A percentile compares a stretch with the other conserved stretches of the same genome.
Evolutionary conservation across 2,888 invertebrate species (phyloP).

Genomic region (Stenchaetothrips biformis): DNA sequence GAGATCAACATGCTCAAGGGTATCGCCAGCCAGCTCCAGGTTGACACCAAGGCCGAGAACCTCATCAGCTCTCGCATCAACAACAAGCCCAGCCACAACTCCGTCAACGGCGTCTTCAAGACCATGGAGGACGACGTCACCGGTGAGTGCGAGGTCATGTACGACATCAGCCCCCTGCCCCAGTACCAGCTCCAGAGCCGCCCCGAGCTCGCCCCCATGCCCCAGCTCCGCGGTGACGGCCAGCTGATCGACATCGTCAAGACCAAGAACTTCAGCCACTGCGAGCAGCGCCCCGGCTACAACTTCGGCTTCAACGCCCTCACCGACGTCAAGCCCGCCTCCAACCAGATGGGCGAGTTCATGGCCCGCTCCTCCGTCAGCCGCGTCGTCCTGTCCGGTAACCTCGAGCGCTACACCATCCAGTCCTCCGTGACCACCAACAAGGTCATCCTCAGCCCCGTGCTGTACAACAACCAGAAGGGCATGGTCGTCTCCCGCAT

Average conservation of each 20-base stretch:
- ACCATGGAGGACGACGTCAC: conserved; percentile 67
- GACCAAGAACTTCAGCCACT: conserved; percentile 59
- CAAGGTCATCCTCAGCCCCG: conserved; percentile 44
- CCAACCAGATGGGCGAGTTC: conserved; percentile 51
- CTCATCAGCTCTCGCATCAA: conserved; percentile 50
- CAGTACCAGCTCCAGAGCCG: conserved; percentile 52
- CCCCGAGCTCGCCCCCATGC: conserved; percentile 52
- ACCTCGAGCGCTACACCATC: conserved; percentile 55
- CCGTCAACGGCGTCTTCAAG: conserved; percentile 55
- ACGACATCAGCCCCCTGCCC: conserved; percentile 59
- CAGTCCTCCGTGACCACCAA: conserved; percentile 60
- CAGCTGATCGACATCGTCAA: conserved; percentile 59
- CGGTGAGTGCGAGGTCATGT: conserved; percentile 67
- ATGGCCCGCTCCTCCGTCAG: conserved; percentile 55
- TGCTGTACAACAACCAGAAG: conserved; percentile 53
- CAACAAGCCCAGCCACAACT: conserved; percentile 45
- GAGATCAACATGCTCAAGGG: conserved; percentile 66
- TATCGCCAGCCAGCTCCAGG: conserved; percentile 63
- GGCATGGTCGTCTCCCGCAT: conserved; percentile 60
- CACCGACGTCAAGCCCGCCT: conserved; percentile 51
- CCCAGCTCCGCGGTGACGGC: conserved; percentile 46
- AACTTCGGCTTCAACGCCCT: conserved; percentile 59
- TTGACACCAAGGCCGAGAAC: conserved; percentile 58
- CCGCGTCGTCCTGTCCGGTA: conserved; percentile 54
- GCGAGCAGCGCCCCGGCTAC: conserved; percentile 58